Percentiles rank a stretch among this genome's conserved stretches.
Evolutionary conservation across 2,113 vertebrate genomes (phyloP).

Genomic region (Megaceryle torquata): DNA sequence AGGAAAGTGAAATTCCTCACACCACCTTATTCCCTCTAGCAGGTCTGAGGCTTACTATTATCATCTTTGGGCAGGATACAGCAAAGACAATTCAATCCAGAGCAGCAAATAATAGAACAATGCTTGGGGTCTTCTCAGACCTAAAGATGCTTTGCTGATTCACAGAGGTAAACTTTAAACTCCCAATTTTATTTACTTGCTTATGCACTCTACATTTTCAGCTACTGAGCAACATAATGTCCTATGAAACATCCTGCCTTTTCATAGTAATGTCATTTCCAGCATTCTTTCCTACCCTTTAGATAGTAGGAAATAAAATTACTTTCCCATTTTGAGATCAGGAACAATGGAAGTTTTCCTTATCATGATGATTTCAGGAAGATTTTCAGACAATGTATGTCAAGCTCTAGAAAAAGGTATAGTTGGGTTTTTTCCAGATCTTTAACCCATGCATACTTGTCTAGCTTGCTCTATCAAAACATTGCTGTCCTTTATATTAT

Average conservation of each 20-base stretch:
- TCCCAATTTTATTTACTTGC: neutral
- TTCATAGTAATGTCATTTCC: neutral
- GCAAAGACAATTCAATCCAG: neutral
- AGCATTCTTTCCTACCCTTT: neutral
- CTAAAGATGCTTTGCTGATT: neutral
- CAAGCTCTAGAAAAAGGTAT: neutral
- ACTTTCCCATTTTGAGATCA: neutral
- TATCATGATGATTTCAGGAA: neutral
- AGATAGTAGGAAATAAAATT: neutral
- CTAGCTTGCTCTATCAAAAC: neutral
- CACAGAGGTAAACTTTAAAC: neutral
- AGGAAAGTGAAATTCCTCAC: neutral
- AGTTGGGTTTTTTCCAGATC: accelerated
- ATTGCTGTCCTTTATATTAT: neutral
- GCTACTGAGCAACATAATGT: neutral
- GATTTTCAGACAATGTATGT: neutral
- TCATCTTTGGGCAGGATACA: neutral
- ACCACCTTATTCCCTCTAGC: neutral
- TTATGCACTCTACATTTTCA: neutral
- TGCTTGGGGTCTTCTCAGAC: neutral
- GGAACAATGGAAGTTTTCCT: neutral
- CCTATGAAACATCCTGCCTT: neutral
- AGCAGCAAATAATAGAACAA: neutral
- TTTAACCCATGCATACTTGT: neutral
- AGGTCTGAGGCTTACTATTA: neutral